Evolutionary conservation across 2,113 vertebrate genomes (phyloP).

Genomic region (Axis porcinus): DNA sequence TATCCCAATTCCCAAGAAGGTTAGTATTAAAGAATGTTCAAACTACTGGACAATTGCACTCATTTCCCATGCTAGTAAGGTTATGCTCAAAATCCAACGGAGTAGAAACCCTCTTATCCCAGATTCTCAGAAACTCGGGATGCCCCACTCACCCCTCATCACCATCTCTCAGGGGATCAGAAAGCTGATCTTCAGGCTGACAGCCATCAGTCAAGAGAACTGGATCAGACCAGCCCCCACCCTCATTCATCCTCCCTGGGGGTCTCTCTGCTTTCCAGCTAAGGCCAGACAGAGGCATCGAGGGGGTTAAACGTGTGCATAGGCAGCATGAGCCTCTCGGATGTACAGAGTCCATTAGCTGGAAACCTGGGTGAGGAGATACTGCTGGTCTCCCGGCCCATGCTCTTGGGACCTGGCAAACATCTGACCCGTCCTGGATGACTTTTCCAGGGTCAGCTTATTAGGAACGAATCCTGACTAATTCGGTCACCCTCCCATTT

Average conservation of each 20-base stretch:
- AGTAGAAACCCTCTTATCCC: background rate
- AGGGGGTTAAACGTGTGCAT: background rate
- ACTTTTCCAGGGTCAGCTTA: conserved; percentile 63
- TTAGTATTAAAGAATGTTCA: background rate
- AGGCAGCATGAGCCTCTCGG: background rate
- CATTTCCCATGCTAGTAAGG: background rate
- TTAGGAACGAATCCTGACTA: conserved; percentile 62
- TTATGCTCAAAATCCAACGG: background rate
- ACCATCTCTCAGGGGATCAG: background rate
- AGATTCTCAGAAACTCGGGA: background rate
- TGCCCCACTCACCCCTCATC: background rate
- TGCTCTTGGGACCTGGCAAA: conserved; percentile 4
- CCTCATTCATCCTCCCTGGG: accelerated
- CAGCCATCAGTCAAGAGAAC: background rate
- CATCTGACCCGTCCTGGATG: conserved; percentile 34
- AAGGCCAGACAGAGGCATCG: accelerated
- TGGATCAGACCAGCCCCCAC: background rate
- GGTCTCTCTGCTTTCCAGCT: background rate
- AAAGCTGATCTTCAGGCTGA: background rate
- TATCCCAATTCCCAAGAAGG: background rate
- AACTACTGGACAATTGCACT: background rate
- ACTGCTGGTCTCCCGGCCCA: background rate
- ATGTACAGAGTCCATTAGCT: background rate
- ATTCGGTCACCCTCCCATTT: conserved; percentile 65
- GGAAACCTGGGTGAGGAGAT: background rate